Evolutionary conservation across 2,113 vertebrate species (phyloP).

Genomic region (Cyprinodon tularosa): DNA sequence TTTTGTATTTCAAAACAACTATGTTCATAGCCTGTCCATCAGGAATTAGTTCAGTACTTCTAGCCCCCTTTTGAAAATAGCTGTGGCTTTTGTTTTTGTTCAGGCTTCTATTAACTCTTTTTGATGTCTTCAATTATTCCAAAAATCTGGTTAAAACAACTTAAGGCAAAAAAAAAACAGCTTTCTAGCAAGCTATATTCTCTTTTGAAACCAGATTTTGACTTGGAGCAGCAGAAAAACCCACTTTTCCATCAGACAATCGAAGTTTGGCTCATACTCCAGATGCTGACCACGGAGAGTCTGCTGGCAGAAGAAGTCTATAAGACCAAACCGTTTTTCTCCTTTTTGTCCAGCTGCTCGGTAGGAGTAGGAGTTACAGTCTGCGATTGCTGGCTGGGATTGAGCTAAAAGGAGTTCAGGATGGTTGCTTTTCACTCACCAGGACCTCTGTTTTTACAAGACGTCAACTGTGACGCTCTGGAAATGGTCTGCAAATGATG

Average conservation of each 20-base stretch:
- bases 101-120: slow-evolving; percentile 52
- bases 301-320: slow-evolving; percentile 43
- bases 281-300: slow-evolving; percentile 48
- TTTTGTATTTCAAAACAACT: too few species aligned
- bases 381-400: slow-evolving; percentile 65
- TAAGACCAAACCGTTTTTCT: slow-evolving; percentile 47
- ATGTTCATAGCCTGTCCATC: too few species aligned
- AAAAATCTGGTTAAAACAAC: slow-evolving; percentile 49
- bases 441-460: slow-evolving; percentile 60
- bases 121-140: slow-evolving; percentile 69
- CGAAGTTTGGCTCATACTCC: slow-evolving; percentile 69
- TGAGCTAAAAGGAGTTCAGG: slow-evolving; percentile 68
- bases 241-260: slow-evolving; percentile 66
- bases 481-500: slow-evolving; percentile 61
- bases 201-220: slow-evolving; percentile 57
- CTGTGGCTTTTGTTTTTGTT: slow-evolving; percentile 52
- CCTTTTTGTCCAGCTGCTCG: slow-evolving; percentile 59
- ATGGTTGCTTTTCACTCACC: slow-evolving; percentile 51
- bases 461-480: slow-evolving; percentile 44
- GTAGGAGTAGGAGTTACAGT: slow-evolving; percentile 70
- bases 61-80: slow-evolving; percentile 56
- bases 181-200: slow-evolving; percentile 62
- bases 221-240: slow-evolving; percentile 65
- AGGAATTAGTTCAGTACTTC: too few species aligned
- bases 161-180: slow-evolving; percentile 35